Conservation (phyloP, 2,888 invertebrate genomes). For the Volucella zonaria region DNA sequence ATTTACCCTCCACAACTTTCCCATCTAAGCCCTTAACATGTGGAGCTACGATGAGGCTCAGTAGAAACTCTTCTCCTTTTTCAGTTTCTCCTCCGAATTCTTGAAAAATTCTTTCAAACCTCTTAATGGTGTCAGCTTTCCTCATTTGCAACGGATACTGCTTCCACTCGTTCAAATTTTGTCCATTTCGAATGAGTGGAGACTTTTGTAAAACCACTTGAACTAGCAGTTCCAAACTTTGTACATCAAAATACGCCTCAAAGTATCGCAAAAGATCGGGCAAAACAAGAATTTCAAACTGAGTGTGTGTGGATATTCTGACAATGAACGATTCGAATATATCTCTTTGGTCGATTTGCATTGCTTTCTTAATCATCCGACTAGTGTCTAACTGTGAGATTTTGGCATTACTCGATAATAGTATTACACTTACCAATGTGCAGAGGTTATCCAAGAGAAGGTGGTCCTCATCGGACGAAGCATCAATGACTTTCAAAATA, state of each 20-base stretch:
- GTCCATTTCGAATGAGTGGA: constrained; percentile 86
- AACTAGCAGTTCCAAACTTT: constrained; percentile 85
- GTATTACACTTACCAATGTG: constrained; percentile 85
- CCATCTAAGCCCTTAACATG: constrained; percentile 78
- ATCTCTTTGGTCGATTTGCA: constrained; percentile 84
- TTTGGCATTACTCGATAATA: constrained; percentile 85
- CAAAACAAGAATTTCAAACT: constrained; percentile 89
- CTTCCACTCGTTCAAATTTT: constrained; percentile 86
- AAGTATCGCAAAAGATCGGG: constrained; percentile 87
- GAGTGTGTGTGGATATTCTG: constrained; percentile 86
- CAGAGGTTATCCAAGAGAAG: constrained; percentile 78
- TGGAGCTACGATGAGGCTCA: constrained; percentile 78
- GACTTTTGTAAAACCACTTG: constrained; percentile 88
- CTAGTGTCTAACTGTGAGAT: constrained; percentile 89
- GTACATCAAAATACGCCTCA: constrained; percentile 84
- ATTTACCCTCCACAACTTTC: constrained; percentile 48
- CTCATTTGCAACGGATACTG: constrained; percentile 87
- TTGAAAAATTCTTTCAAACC: constrained; percentile 77
- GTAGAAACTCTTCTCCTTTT: constrained; percentile 81
- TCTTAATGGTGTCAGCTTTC: constrained; percentile 74
- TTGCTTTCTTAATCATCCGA: constrained; percentile 86
- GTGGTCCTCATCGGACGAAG: constrained; percentile 12
- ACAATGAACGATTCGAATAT: constrained; percentile 87
- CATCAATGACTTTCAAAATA: constrained; percentile 81
- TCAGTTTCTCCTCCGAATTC: constrained; percentile 73